These are phyloP conservation scores for Eilema sororculum DNA, from an alignment of 2,888 invertebrate species.

Conservation along the genomic window DNA sequence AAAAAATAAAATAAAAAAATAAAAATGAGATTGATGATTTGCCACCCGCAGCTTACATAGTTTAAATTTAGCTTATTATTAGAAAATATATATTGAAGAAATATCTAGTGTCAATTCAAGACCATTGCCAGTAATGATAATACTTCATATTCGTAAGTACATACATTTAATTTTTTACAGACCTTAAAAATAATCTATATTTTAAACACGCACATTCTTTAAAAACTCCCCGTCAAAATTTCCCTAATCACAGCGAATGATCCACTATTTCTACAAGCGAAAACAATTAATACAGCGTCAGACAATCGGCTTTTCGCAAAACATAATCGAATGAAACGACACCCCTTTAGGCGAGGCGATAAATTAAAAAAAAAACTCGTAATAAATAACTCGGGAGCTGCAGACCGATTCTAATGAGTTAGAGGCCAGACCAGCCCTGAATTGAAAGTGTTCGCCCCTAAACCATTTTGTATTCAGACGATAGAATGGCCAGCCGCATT, in stretches of 20 bases:
- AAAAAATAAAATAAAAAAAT: no score
- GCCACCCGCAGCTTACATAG: no score
- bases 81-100: not conserved
- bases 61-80: no score
- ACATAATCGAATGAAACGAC: constrained; percentile 69
- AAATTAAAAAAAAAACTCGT: constrained; percentile 66
- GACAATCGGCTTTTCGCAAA: constrained; percentile 55
- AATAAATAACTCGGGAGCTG: constrained; percentile 73
- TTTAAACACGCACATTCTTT: not conserved
- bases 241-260: constrained; percentile 55
- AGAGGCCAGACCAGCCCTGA: constrained; percentile 58
- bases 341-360: constrained; percentile 67
- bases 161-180: not conserved
- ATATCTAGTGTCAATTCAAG: not conserved
- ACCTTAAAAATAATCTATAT: not conserved
- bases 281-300: constrained; percentile 60
- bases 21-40: no score
- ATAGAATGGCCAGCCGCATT: constrained; percentile 76
- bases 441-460: constrained; percentile 77
- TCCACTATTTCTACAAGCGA: constrained; percentile 59
- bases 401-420: constrained; percentile 75
- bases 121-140: not conserved
- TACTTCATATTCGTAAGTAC: not conserved
- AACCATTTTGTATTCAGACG: constrained; percentile 86
- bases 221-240: not conserved